Base-by-base conservation (phyloP, 2,113 vertebrate genomes). In the Aldabrachelys gigantea region DNA sequence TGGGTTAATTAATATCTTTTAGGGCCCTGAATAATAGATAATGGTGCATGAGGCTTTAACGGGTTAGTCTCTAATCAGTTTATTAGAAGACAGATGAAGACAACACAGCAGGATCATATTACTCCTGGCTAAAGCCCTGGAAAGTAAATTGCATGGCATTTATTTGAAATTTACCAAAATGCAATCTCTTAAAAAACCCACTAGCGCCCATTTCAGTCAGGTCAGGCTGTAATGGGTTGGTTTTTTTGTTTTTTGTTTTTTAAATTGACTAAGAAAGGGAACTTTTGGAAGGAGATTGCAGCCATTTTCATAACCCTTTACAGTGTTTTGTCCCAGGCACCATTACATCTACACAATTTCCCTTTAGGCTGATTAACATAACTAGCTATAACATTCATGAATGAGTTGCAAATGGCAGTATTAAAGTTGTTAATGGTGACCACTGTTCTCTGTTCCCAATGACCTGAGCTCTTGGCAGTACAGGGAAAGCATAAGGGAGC, bases 21-120 rank as follows among this genome's bases (percentile, higher is more conserved):
- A 97, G 94, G 93, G 92, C 94, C 91, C 96, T 97, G 94, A 94
- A 95, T 96, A 97, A 96, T 92, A 97, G 96, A 97, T 98, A 97
- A 96, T 90, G 94, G 93, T 94, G 93, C 92, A 91, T 53, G 80
- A 96, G 93, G 96, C 88, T 94, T 97, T 96, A 96, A 95, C 95
- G 80, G 94, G 72, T 91, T 96, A 95, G 93, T 95, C 97, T 97
- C 97, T 98, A 99, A 99, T 98, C 98, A 98, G 97, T 98, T 98
- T 98, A 98, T 98, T 97, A 95, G 93, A 91, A 95, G 98, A 94
- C 94, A 94, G 97, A 92, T 94, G 79, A 97, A 98, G 97, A 97
- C 91, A 97, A 95, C 89, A 81, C 93, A 97, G 96, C 93, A 83
- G 88, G 95, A 89, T 92, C 96, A 96, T 96, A 94, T 98, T 97